Evolutionary conservation across 2,113 vertebrate species (phyloP).

Genomic region (Nothoprocta perdicaria): DNA sequence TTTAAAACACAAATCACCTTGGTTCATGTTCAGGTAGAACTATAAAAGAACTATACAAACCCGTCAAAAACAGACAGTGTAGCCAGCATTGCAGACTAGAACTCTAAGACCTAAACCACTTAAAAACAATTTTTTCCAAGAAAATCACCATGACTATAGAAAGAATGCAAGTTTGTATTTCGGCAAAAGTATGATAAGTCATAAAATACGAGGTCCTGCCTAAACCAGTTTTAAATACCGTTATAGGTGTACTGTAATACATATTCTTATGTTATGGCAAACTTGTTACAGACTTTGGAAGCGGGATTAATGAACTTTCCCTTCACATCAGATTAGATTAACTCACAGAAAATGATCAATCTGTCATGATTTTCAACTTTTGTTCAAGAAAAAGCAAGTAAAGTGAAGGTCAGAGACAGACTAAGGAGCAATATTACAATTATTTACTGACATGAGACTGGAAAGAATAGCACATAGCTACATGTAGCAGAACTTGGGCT

Average conservation of each 20-base stretch:
- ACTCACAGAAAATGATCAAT: constrained; percentile 20
- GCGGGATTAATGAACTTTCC: constrained; percentile 19
- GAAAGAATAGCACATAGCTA: constrained; percentile 54
- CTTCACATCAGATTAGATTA: constrained; percentile 28
- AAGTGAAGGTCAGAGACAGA: neutral
- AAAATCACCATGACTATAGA: neutral
- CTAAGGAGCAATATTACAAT: constrained; percentile 24
- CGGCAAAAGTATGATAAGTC: neutral
- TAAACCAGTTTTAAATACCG: constrained; percentile 23
- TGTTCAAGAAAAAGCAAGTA: neutral
- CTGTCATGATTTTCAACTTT: neutral
- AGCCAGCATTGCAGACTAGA: constrained; percentile 4
- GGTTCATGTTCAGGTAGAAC: neutral
- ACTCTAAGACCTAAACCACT: neutral
- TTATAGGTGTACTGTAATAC: constrained; percentile 7
- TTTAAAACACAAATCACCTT: neutral
- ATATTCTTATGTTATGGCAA: neutral
- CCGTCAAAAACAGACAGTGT: neutral
- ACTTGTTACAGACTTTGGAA: constrained; percentile 1
- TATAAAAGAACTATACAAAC: neutral
- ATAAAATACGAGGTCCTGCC: neutral
- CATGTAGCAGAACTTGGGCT: constrained; percentile 48
- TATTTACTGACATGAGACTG: constrained; percentile 61
- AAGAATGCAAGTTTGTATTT: neutral
- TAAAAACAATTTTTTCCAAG: neutral